Evolutionary conservation across 2,797 vertebrate genomes (phyloP).

Genomic region (Eleutherodactylus coqui): DNA sequence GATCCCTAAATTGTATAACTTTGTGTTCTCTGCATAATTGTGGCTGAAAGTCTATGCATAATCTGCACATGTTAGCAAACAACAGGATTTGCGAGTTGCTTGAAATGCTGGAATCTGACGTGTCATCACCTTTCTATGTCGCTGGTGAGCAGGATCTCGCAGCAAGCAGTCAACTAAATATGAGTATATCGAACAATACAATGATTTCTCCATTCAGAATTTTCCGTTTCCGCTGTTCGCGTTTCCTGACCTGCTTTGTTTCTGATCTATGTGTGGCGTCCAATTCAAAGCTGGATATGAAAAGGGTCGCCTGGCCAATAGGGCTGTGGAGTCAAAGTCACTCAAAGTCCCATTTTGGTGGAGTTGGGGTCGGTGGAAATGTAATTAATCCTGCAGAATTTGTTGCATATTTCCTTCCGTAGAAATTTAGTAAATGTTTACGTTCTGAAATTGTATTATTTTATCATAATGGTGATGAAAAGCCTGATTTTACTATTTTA

Average conservation of each 20-base stretch:
- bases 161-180: neutral
- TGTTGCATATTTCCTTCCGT: too few species aligned
- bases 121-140: conserved; percentile 13
- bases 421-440: too few species aligned
- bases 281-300: conserved; percentile 10
- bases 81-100: neutral
- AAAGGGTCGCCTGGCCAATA: neutral
- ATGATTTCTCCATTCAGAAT: neutral
- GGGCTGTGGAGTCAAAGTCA: too few species aligned
- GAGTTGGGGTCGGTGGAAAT: too few species aligned
- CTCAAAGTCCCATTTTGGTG: too few species aligned
- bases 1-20: neutral
- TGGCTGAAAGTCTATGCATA: neutral
- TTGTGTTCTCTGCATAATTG: neutral
- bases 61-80: neutral
- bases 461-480: too few species aligned
- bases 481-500: too few species aligned
- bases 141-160: neutral
- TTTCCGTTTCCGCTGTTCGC: neutral
- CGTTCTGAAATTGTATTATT: too few species aligned
- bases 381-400: too few species aligned
- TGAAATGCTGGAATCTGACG: neutral
- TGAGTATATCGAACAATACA: neutral
- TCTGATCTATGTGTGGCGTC: neutral
- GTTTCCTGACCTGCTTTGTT: conserved; percentile 16